Evolutionary conservation across 1,140 invertebrate genomes (phyloP).

Genomic region (Ylistrum balloti): DNA sequence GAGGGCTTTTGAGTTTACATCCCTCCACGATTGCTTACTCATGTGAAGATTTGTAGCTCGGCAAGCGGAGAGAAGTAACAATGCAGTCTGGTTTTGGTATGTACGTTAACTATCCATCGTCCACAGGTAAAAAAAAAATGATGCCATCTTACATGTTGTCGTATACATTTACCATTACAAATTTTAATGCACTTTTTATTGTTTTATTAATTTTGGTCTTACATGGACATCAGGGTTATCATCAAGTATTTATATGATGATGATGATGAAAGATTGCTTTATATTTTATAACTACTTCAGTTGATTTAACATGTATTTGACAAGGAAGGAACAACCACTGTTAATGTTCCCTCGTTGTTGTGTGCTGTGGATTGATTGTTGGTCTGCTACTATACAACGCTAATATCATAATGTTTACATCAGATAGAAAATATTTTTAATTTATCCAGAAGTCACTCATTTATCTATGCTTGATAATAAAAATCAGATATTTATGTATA

Average conservation of each 20-base stretch:
- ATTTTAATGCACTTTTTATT: conserved; percentile 32
- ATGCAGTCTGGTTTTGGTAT: conserved; percentile 27
- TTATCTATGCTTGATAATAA: not conserved
- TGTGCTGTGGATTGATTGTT: not conserved
- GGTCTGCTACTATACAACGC: not conserved
- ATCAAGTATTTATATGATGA: not conserved
- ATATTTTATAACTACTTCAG: not conserved
- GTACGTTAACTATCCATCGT: conserved; percentile 21
- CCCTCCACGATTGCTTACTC: conserved; percentile 37
- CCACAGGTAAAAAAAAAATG: conserved; percentile 2
- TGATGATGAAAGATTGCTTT: not conserved
- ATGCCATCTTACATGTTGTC: not conserved
- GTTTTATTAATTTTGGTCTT: not conserved
- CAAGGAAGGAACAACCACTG: not conserved
- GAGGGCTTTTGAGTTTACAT: conserved; percentile 33
- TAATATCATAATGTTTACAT: not conserved
- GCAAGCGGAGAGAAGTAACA: conserved; percentile 1
- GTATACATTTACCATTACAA: conserved; percentile 3
- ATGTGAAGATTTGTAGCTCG: conserved; percentile 28
- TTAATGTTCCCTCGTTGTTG: conserved; percentile 16
- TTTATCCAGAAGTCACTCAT: not conserved
- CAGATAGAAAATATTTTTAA: not conserved
- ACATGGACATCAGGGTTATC: conserved; percentile 10
- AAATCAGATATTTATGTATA: not conserved
- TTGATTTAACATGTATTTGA: not conserved